phyloP scores from a whole-genome alignment of 2,113 vertebrate genomes.

The Burhinus oedicnemus region DNA sequence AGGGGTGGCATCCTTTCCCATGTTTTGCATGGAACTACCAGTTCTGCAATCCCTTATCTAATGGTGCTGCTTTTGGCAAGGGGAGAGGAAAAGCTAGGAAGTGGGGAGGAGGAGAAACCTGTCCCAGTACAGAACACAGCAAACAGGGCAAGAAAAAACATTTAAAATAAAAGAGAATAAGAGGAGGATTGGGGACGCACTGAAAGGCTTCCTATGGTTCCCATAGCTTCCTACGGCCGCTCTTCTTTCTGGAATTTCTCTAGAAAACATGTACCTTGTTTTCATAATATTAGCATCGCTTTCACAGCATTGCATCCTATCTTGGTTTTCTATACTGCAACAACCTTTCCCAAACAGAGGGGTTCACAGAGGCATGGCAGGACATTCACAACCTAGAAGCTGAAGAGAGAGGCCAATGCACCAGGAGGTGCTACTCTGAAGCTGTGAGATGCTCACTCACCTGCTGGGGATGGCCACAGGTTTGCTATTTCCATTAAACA shows the following conservation, averaged over 20 bases:
- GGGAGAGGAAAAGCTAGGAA: neutral
- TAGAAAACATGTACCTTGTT: rapidly evolving
- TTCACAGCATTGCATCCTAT: neutral
- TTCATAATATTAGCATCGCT: neutral
- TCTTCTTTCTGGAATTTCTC: neutral
- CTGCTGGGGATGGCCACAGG: neutral
- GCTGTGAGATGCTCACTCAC: neutral
- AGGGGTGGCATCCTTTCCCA: neutral
- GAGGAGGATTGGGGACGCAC: neutral
- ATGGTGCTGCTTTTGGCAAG: neutral
- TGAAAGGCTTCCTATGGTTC: neutral
- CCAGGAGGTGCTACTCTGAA: neutral
- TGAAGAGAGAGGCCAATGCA: rapidly evolving
- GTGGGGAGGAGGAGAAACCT: neutral
- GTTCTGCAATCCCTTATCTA: neutral
- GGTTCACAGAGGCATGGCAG: neutral
- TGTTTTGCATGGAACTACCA: neutral
- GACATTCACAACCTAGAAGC: neutral
- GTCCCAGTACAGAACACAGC: neutral
- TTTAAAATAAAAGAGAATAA: neutral
- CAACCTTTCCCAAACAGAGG: neutral
- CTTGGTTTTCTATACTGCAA: neutral
- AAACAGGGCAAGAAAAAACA: neutral
- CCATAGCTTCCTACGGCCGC: neutral
- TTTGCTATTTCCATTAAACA: neutral